Base-by-base conservation (phyloP, 2,888 invertebrate species). In the Oligia fasciuncula region DNA sequence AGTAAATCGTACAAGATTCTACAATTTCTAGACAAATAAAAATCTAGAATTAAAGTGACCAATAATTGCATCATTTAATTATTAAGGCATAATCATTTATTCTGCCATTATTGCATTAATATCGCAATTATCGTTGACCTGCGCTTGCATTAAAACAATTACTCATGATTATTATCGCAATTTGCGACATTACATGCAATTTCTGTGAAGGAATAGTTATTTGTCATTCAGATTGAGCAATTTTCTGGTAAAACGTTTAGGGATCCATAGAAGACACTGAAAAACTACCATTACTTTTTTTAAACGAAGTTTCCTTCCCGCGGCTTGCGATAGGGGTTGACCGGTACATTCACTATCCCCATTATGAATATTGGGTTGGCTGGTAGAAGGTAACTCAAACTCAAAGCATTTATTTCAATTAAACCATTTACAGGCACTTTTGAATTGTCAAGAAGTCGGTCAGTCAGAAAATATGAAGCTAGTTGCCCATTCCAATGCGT, bases 91-190 rank as follows among this genome's bases (percentile, higher is more conserved):
- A 40, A 68, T 40, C 9, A 68, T 78, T 78, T 54, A n/a, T 43
- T 57, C 54, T 0, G 14, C 68, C 29, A 81, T 85, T 81, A 85
- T 76, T 74, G 73, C 11, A 76, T 76, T 84, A 51, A 73, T 71
- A 71, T 43, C 46, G 23, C 54, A 80, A 85, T 80, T 80, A 85
- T 0, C 19, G 35, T 57, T 85, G 71, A 73, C 76, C 74, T 60
- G 71, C 4, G 46, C 73, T 46, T 29, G 57, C 40, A 81, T 72
- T 81, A 77, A 46, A 68, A 79, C 29, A 83, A 86, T 86, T 70
- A 74, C 69, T 54, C 51, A 62, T 8, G 13, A 51, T n/a, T 14
- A 82, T 35, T 73, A 67, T 51, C 35, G 74, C 67, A 74, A 77
- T 68, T 83, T 67, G 19, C 66, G 66, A 70, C 51, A 79, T 77